These are phyloP conservation scores for Mus musculus DNA, from an alignment of 2,113 vertebrate species.

Conservation along the genomic window GRCm39 chr9:120112001-120112500, in stretches of 20 bases:
- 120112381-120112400: neutral
- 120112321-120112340: neutral
- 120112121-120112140: neutral
- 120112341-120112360: neutral
- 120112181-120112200: neutral
- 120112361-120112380: neutral
- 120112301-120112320: neutral
- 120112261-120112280: neutral
- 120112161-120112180: neutral
- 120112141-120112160: neutral
- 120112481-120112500: too few relatives aligned
- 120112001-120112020: neutral
- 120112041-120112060: neutral
- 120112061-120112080: neutral
- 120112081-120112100: neutral
- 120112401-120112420: neutral
- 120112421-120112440: neutral
- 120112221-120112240: neutral
- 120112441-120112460: too few relatives aligned
- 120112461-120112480: neutral
- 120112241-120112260: neutral
- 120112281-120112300: neutral
- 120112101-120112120: neutral
- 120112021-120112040: neutral
- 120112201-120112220: neutral